phyloP scores from a whole-genome alignment of 2,888 invertebrate genomes.

The Nemoura dubitans region DNA sequence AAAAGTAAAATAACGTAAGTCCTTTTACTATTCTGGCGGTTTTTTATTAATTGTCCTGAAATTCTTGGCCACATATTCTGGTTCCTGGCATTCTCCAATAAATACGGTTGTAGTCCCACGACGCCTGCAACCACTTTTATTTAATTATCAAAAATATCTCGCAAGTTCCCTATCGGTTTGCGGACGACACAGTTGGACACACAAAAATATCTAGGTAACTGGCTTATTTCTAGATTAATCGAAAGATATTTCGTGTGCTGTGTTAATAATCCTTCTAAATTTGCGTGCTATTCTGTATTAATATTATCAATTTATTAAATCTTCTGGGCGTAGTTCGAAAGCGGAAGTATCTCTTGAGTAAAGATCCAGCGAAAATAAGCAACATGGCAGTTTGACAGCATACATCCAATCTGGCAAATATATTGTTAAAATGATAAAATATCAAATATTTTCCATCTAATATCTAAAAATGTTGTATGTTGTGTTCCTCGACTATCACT shows the following conservation, averaged over 20 bases:
- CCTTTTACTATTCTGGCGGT: not conserved
- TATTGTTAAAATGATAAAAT: not conserved
- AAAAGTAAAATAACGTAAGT: constrained; percentile 53
- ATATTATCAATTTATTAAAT: constrained; percentile 22
- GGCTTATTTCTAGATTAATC: not conserved
- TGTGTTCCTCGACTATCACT: not conserved
- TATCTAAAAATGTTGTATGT: not conserved
- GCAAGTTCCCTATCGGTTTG: not conserved
- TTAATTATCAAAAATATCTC: not conserved
- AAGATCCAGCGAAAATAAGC: constrained; percentile 48
- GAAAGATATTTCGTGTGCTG: not conserved
- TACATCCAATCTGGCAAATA: constrained; percentile 37
- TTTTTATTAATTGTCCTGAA: constrained; percentile 41
- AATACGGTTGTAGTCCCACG: not conserved
- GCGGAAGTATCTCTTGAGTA: constrained; percentile 51
- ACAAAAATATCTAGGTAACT: constrained; percentile 25
- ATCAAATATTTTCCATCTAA: not conserved
- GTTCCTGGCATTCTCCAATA: constrained; percentile 15
- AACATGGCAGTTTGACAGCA: constrained; percentile 53
- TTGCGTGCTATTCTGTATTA: not conserved
- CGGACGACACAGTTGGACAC: not conserved
- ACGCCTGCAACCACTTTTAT: not conserved
- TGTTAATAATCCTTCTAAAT: constrained; percentile 10
- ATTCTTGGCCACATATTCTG: constrained; percentile 44
- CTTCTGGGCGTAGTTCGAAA: constrained; percentile 51